Percentiles rank a stretch among this genome's conserved stretches.
These are phyloP conservation scores for Pelochelys cantorii DNA, from an alignment of 2,797 vertebrate genomes.

Conservation along the genomic window DNA sequence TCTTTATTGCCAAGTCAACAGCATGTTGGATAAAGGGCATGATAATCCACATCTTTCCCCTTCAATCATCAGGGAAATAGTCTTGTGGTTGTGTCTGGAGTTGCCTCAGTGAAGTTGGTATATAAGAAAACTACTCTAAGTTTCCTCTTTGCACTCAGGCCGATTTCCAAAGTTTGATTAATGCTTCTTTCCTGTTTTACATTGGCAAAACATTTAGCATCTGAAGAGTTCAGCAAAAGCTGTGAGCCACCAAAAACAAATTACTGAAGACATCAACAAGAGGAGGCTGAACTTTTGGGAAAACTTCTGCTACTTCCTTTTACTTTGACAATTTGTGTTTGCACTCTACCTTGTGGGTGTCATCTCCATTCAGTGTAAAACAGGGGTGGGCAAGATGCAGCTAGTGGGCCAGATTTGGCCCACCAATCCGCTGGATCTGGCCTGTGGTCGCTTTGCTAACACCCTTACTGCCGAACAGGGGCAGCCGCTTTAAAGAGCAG, in stretches of 20 bases:
- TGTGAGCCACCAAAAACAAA: not conserved
- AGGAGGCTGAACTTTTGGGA: not conserved
- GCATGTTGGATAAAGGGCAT: not conserved
- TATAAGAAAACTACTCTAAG: not conserved
- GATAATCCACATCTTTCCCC: not conserved
- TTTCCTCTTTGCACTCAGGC: not conserved
- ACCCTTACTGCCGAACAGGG: too few relatives aligned
- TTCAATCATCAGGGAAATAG: not conserved
- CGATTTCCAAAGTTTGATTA: not conserved
- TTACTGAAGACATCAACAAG: not conserved
- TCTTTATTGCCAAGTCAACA: not conserved
- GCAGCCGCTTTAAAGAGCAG: too few relatives aligned
- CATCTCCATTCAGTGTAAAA: not conserved
- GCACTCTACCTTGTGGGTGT: not conserved
- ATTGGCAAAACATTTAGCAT: not conserved
- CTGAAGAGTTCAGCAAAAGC: not conserved
- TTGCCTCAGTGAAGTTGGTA: not conserved
- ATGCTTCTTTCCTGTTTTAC: not conserved
- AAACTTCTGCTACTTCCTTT: not conserved
- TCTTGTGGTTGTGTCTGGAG: not conserved
- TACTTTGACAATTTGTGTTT: not conserved
- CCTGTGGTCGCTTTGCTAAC: too few relatives aligned
- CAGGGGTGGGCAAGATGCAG: too few relatives aligned
- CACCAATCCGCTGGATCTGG: too few relatives aligned
- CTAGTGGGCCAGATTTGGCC: too few relatives aligned